Evolutionary conservation across 1,140 invertebrate species (phyloP).

Genomic region (Aethina tumida): DNA sequence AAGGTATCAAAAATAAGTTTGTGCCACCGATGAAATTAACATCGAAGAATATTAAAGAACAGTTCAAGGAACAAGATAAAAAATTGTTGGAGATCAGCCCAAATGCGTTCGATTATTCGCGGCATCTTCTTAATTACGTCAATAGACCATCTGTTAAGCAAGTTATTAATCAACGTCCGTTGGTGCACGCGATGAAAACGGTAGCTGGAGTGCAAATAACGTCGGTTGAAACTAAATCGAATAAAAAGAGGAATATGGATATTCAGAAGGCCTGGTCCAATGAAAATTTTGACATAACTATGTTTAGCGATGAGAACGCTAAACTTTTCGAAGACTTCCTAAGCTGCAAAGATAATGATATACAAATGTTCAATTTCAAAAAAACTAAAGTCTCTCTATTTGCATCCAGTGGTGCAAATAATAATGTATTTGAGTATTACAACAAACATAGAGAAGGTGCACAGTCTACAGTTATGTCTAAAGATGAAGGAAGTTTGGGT

Average conservation of each 20-base stretch:
- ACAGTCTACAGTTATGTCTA: too few relatives aligned
- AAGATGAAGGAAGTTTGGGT: too few relatives aligned
- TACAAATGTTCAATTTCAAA: slow-evolving; percentile 19
- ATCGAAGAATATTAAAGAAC: slow-evolving; percentile 21
- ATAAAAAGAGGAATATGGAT: slow-evolving; percentile 9
- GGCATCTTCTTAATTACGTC: slow-evolving; percentile 22
- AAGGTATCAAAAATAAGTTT: slow-evolving; percentile 8
- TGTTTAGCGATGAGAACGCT: slow-evolving; percentile 29
- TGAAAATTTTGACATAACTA: slow-evolving; percentile 20
- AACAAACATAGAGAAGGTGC: too few relatives aligned
- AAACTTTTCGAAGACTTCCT: slow-evolving; percentile 25
- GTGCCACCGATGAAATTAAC: slow-evolving; percentile 16
- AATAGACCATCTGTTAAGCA: slow-evolving; percentile 27
- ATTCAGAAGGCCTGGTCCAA: slow-evolving; percentile 1
- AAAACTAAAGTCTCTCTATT: too few relatives aligned
- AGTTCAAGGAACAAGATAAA: slow-evolving; percentile 25
- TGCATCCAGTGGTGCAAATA: too few relatives aligned
- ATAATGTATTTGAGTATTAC: too few relatives aligned
- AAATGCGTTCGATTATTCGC: slow-evolving; percentile 12
- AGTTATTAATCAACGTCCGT: slow-evolving; percentile 21
- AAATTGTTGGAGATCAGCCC: slow-evolving; percentile 19
- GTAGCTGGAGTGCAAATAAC: slow-evolving; percentile 22
- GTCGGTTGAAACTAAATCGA: slow-evolving; percentile 7
- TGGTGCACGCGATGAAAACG: slow-evolving; percentile 21
- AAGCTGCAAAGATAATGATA: slow-evolving; percentile 22